Conservation (phyloP, 2,797 vertebrate species). For the Phataginus tetradactyla region DNA sequence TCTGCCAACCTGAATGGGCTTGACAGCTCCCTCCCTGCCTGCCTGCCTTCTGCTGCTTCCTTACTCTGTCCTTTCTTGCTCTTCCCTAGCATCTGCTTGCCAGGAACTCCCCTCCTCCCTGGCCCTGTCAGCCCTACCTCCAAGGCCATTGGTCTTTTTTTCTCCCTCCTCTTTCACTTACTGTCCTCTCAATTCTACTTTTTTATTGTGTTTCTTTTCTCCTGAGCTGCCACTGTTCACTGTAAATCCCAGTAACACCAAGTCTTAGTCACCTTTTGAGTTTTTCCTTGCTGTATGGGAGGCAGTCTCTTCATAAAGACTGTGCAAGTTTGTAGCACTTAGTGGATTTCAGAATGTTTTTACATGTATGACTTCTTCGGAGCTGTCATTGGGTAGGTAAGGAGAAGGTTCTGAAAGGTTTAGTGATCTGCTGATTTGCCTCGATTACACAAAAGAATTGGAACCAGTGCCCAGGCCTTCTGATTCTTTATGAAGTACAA, state of each 20-base stretch:
- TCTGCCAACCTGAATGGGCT: constrained; percentile 37
- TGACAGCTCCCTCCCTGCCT: neutral
- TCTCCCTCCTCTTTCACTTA: neutral
- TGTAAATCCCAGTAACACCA: neutral
- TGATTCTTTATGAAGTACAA: neutral
- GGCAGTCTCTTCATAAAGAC: neutral
- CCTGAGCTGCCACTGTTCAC: neutral
- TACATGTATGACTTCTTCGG: neutral
- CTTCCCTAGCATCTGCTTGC: neutral
- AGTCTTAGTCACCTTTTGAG: neutral
- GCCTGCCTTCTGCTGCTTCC: neutral
- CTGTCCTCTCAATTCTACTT: neutral
- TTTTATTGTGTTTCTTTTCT: neutral
- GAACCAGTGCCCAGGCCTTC: neutral
- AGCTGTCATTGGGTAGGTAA: neutral
- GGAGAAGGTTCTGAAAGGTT: neutral
- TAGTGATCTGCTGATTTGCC: neutral
- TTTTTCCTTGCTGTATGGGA: neutral
- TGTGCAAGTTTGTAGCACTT: constrained; percentile 5
- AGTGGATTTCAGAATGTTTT: constrained; percentile 34
- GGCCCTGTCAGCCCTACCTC: neutral
- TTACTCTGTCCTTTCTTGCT: neutral
- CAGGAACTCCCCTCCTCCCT: neutral
- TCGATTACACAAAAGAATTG: neutral
- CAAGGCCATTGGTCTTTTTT: neutral